phyloP scores from a whole-genome alignment of 2,113 vertebrate genomes.

The Sisor rabdophorus region DNA sequence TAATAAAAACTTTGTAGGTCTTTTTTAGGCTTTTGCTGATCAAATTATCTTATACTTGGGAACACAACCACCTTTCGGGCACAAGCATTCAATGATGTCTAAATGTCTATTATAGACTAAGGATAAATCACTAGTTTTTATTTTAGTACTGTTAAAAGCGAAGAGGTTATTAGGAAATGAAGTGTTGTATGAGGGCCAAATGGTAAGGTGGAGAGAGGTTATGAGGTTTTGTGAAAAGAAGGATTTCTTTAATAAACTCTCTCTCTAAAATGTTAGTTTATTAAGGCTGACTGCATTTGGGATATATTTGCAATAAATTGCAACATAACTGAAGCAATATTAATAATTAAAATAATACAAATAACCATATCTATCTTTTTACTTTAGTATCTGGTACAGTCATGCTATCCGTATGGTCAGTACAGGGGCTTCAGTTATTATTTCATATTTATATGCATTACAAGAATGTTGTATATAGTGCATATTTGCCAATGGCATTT shows the following conservation, averaged over 20 bases:
- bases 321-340: neutral
- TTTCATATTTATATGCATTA: neutral
- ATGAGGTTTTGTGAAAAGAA: too few relatives aligned
- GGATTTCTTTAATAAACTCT: too few relatives aligned
- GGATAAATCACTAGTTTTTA: neutral
- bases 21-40: neutral
- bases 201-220: too few relatives aligned
- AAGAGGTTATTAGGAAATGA: too few relatives aligned
- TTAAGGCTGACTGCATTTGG: neutral
- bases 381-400: constrained; percentile 1
- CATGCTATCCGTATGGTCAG: neutral
- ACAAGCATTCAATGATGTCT: neutral
- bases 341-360: neutral
- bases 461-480: too few relatives aligned
- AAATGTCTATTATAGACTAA: neutral
- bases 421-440: neutral
- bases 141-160: neutral
- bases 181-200: too few relatives aligned
- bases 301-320: constrained; percentile 7
- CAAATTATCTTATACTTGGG: neutral
- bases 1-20: neutral
- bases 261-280: neutral
- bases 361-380: constrained; percentile 17
- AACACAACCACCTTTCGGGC: neutral
- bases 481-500: neutral